Conservation (phyloP, 2,797 vertebrate species). For the Pteropus rufus region DNA sequence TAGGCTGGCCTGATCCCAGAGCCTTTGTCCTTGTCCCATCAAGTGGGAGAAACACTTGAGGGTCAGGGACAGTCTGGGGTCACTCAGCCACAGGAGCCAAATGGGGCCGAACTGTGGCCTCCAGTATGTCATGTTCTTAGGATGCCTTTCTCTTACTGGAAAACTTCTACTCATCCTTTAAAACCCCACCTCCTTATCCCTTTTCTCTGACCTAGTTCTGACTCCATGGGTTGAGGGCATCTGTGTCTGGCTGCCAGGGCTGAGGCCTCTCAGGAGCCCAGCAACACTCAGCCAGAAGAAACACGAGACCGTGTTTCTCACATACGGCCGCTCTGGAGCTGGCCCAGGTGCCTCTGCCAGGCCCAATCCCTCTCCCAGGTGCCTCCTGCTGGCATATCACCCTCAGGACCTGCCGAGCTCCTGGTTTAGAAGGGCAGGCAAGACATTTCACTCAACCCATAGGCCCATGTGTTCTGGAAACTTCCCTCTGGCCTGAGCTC, state of each 20-base stretch:
- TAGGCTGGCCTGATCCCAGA: neutral
- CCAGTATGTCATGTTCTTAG: rapidly evolving
- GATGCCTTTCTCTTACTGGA: neutral
- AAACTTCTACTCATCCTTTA: conserved; percentile 4
- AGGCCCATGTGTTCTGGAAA: neutral
- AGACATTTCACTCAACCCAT: neutral
- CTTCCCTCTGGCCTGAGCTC: neutral
- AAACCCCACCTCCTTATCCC: neutral
- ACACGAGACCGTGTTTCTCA: neutral
- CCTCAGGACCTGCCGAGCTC: neutral
- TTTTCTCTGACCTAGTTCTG: neutral
- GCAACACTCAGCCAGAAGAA: neutral
- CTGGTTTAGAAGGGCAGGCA: neutral
- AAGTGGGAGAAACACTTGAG: neutral
- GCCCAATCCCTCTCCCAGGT: neutral
- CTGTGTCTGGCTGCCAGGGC: neutral
- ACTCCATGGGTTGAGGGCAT: neutral
- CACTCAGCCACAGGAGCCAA: neutral
- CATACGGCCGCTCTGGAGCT: neutral
- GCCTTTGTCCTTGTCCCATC: neutral
- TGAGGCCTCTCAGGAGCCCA: neutral
- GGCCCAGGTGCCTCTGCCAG: neutral
- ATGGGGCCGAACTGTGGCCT: neutral
- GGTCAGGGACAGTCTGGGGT: neutral
- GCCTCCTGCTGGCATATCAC: neutral